Evolutionary conservation across 2,113 vertebrate species (phyloP), one percentile per base, ranked within the genome.

Genomic region (Crocuta crocuta): DNA sequence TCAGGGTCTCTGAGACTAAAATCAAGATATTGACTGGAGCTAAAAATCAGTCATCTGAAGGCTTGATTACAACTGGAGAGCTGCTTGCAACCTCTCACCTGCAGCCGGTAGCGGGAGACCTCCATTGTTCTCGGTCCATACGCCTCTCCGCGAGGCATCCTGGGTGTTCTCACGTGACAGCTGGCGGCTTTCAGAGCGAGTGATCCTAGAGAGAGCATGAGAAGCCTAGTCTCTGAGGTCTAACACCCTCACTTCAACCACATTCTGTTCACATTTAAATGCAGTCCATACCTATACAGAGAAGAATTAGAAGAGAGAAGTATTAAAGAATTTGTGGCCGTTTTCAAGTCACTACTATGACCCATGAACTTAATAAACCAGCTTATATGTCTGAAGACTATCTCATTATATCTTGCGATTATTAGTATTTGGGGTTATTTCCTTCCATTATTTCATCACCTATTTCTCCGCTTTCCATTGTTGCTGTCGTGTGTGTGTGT

Each of bases 361-460:
- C 43, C 55, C 31, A 16, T 80, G 24, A 48, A 55, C 68, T 65
- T 91, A 76, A 71, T 65, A 84, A 91, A 93, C 26, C 24, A 91
- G 63, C 15, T 50, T 70, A 28, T 33, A 83, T 88, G 33, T 61
- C 68, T 83, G n/a, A 82, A 86, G 79, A 50, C 76, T 53, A 90
- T 89, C 19, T 48, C 19, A 10, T 96, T 76, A 39, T 65, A 53
- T 82, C 70, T 83, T 63, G 61, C 70, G 55, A 5, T 65, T 94
- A 26, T 31, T 93, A 85, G 5, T 87, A 76, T 76, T 97, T 87
- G 17, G 78, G 39, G 7, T 81, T 68, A 66, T 35, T 89, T 79
- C n/a, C 35, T 85, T 86, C 45, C 63, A 43, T 87, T 95, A 35
- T 79, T 84, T 95, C 78, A 96, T 84, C 12, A 89, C 13, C 3